Base-by-base conservation (phyloP, 2,888 invertebrate genomes). In the Chrysolina oricalcia region DNA sequence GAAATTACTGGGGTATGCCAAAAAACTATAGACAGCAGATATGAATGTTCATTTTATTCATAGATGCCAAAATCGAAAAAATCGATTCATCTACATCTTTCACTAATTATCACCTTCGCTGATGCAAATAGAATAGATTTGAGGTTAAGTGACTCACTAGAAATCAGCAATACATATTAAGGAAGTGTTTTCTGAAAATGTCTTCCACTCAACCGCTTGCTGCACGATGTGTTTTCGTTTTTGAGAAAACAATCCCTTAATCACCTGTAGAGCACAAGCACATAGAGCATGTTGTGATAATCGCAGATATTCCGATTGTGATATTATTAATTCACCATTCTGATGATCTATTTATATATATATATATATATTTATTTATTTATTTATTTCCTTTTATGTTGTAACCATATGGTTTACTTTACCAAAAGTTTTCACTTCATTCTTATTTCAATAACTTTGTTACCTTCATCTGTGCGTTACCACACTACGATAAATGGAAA, bases 191-290 rank as follows among this genome's bases (percentile, higher is more conserved):
- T 48, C 5, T 53, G 13, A 53, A 21, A 53, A 53, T 53, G 21
- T 11, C 53, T 53, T 53, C 53, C 53, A 53, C 21, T 53, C 53
- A 53, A 53, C 21, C 53, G 21, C 21, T 53, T 53, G 53, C 21
- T 21, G 21, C 53, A 53, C 48, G 9, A 48, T 17, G 48, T 48
- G 48, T 48, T 48, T 17, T 17, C 48, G 48, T 48, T 2, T 48
- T 48, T 48, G 17, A 35, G 35, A 35, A 35, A 35, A 35, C 35
- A 35, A 35, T 35, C 6, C 35, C 35, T 17, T 17, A 48, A n/a
- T 17, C 53, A 53, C 53, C 53, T 11, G 19, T 53, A 53, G 53
- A 53, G 53, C 53, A 53, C 53, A 53, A 53, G 53, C 21, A 53
- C 53, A 53, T 53, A 53, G 53, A 11, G 53, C 53, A 53, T 53